A percentile compares a stretch with the other conserved stretches of the same genome.
Evolutionary conservation across 2,113 vertebrate species (phyloP).

Genomic region (Candoia aspera): DNA sequence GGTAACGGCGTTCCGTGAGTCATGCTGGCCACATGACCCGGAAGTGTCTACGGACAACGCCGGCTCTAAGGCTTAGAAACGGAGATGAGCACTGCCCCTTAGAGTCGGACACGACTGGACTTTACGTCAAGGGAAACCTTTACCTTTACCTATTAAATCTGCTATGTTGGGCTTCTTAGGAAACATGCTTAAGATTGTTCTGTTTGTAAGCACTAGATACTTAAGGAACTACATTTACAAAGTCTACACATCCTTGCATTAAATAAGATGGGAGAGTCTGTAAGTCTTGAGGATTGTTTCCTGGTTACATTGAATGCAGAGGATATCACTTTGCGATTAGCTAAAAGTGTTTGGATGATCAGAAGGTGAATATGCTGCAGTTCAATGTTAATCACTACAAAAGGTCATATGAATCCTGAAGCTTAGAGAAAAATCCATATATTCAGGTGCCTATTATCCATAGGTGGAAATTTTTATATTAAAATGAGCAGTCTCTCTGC

Average conservation of each 20-base stretch:
- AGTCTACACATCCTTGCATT: not conserved
- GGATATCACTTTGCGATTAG: not conserved
- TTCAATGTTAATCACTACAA: not conserved
- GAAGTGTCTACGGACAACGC: too few relatives aligned
- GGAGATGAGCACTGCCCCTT: too few relatives aligned
- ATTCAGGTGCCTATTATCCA: not conserved
- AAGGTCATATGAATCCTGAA: not conserved
- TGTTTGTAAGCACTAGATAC: not conserved
- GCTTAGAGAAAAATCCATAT: not conserved
- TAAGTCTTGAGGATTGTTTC: not conserved
- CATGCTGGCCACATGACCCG: too few relatives aligned
- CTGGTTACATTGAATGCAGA: not conserved
- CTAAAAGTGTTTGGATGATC: not conserved
- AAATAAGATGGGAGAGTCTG: not conserved
- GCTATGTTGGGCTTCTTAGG: not conserved
- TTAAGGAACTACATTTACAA: not conserved
- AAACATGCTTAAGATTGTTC: not conserved
- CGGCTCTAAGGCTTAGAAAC: too few relatives aligned
- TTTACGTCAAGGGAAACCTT: too few relatives aligned
- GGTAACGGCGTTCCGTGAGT: too few relatives aligned
- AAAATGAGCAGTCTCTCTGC: not conserved
- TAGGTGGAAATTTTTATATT: not conserved
- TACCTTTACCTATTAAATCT: too few relatives aligned
- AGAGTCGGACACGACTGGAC: too few relatives aligned
- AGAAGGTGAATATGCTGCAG: not conserved